phyloP scores from a whole-genome alignment of 2,113 vertebrate species.

The Cottus gobio region DNA sequence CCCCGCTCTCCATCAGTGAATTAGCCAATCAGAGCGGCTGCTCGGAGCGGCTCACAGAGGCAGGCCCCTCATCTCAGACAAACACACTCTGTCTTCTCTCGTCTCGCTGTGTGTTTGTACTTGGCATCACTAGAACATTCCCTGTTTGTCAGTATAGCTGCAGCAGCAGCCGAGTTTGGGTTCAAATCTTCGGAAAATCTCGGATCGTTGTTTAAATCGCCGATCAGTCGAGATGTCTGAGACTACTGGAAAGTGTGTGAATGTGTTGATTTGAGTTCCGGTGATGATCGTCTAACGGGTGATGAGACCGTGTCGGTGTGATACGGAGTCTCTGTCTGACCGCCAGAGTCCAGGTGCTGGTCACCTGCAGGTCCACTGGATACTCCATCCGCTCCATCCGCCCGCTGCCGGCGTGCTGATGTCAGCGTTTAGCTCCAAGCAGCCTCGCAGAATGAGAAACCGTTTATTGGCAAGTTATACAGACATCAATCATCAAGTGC shows the following conservation, averaged over 20 bases:
- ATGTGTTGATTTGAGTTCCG: background rate
- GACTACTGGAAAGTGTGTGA: background rate
- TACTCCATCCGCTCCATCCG: too few species aligned
- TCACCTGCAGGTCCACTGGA: too few species aligned
- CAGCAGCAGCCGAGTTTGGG: background rate
- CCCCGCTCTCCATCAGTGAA: constrained; percentile 43
- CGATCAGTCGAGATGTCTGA: background rate
- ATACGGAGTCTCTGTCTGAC: background rate
- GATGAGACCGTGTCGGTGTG: background rate
- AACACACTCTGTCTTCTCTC: constrained; percentile 19
- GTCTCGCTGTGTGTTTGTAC: background rate
- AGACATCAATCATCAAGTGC: too few species aligned
- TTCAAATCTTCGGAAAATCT: background rate
- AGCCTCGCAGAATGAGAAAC: too few species aligned
- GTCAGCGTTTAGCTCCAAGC: too few species aligned
- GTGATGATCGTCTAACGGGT: background rate
- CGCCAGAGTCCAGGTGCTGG: too few species aligned
- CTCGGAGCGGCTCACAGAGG: constrained; percentile 16
- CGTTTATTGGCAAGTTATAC: too few species aligned
- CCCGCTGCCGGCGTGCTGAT: too few species aligned
- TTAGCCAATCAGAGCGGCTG: constrained; percentile 49
- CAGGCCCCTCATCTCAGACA: constrained; percentile 36
- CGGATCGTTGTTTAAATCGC: background rate
- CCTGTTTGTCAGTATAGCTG: constrained; percentile 14
- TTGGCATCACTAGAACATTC: constrained; percentile 2